Evolutionary conservation across 2,888 invertebrate genomes (phyloP).

Genomic region (Pherbina coryleti): DNA sequence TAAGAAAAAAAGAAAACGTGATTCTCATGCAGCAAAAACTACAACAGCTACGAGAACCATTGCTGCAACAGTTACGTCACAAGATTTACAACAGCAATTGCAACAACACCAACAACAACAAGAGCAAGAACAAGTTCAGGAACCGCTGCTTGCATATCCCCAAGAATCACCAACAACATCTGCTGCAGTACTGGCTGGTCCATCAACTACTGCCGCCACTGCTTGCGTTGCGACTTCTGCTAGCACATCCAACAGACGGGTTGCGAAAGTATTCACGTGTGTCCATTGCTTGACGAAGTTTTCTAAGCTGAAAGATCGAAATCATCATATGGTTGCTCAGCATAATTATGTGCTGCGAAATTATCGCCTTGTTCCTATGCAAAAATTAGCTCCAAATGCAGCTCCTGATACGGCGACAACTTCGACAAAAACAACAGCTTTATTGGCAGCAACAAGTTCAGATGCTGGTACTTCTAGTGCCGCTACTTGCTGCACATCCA

Average conservation of each 20-base stretch:
- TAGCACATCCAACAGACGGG: conserved; percentile 42
- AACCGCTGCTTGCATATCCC: conserved; percentile 43
- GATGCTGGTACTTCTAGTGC: conserved; percentile 38
- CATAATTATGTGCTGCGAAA: conserved; percentile 68
- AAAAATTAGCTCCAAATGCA: conserved; percentile 48
- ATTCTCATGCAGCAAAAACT: conserved; percentile 27
- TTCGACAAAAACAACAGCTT: conserved; percentile 12
- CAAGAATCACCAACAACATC: conserved; percentile 53
- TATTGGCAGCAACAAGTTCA: conserved; percentile 45
- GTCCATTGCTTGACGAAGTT: conserved; percentile 65
- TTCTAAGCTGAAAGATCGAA: conserved; percentile 66
- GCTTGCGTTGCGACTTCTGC: conserved; percentile 52
- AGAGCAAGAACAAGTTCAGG: conserved; percentile 40
- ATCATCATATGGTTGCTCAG: conserved; percentile 65
- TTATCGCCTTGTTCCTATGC: conserved; percentile 63
- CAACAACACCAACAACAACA: conserved; percentile 40
- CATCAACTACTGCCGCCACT: conserved; percentile 59
- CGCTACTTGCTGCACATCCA: conserved; percentile 17
- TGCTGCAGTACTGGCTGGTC: conserved; percentile 60
- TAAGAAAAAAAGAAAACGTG: conserved; percentile 52
- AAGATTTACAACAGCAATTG: conserved; percentile 41
- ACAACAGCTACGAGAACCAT: conserved; percentile 37
- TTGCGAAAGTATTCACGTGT: conserved; percentile 64
- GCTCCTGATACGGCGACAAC: conserved; percentile 40
- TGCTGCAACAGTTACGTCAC: conserved; percentile 53